phyloP scores from a whole-genome alignment of 2,797 vertebrate species.

The Tragopan temminckii region DNA sequence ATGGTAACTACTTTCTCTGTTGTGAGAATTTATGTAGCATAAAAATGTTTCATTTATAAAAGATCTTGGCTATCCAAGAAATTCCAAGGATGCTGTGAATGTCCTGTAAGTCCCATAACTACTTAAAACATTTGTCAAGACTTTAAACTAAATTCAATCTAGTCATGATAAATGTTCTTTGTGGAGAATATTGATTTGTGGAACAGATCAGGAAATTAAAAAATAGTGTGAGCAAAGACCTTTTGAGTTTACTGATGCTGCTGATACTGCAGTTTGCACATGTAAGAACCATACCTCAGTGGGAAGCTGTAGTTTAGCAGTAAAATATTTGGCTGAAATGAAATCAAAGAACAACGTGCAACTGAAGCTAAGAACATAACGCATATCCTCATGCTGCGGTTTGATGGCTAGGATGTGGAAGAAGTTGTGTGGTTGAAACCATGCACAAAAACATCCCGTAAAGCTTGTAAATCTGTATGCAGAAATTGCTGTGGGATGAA shows the following conservation, averaged over 20 bases:
- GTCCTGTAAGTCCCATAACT: not conserved
- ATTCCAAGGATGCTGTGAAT: slow-evolving; percentile 6
- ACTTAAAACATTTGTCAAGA: not conserved
- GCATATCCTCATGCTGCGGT: not conserved
- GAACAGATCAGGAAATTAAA: not conserved
- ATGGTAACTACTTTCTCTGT: not conserved
- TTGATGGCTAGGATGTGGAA: not conserved
- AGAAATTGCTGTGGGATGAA: not conserved
- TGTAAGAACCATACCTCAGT: not conserved
- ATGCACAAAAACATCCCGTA: not conserved
- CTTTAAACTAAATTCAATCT: not conserved
- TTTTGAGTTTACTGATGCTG: not conserved
- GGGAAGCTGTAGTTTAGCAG: not conserved
- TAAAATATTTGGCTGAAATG: not conserved
- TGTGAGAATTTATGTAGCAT: not conserved
- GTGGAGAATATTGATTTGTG: not conserved
- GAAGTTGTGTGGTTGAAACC: not conserved
- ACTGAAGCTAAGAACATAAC: not conserved
- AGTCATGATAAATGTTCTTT: not conserved
- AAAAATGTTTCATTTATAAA: not conserved
- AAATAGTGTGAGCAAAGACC: not conserved
- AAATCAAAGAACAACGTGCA: not conserved
- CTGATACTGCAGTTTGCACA: not conserved
- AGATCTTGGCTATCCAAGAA: not conserved
- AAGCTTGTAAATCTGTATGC: slow-evolving; percentile 1